phyloP scores from a whole-genome alignment of 2,113 vertebrate genomes.

The Vulpes lagopus region DNA sequence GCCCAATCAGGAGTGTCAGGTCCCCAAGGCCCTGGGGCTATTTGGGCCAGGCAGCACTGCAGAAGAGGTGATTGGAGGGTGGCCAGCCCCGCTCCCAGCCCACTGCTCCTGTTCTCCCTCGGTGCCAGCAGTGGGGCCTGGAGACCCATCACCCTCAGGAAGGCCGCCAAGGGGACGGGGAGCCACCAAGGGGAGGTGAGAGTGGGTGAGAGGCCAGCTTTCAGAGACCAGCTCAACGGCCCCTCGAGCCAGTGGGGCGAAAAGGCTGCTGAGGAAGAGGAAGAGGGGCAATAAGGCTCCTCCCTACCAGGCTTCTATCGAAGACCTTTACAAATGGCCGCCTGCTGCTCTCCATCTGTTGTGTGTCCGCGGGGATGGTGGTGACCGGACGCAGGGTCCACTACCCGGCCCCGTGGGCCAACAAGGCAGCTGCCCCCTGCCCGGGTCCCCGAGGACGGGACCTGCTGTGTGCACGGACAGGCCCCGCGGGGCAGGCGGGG shows the following conservation, averaged over 20 bases:
- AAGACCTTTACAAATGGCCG: neutral
- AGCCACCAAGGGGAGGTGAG: neutral
- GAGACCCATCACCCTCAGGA: neutral
- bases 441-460: neutral
- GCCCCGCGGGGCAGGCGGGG: too few species aligned
- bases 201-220: neutral
- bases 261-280: neutral
- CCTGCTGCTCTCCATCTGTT: neutral
- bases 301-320: neutral
- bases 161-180: accelerated
- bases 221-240: neutral
- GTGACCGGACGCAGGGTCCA: neutral
- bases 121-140: neutral
- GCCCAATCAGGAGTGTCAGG: neutral
- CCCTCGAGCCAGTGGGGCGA: neutral
- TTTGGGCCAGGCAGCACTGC: neutral
- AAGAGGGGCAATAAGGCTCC: neutral
- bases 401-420: neutral
- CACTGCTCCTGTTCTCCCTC: neutral
- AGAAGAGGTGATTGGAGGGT: neutral
- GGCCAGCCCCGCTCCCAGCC: neutral
- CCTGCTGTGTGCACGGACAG: neutral
- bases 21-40: too few species aligned
- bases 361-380: neutral
- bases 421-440: neutral